Evolutionary conservation across 2,888 invertebrate genomes (phyloP), one percentile per base, ranked within the genome.

Genomic region (Uropetala carovei): DNA sequence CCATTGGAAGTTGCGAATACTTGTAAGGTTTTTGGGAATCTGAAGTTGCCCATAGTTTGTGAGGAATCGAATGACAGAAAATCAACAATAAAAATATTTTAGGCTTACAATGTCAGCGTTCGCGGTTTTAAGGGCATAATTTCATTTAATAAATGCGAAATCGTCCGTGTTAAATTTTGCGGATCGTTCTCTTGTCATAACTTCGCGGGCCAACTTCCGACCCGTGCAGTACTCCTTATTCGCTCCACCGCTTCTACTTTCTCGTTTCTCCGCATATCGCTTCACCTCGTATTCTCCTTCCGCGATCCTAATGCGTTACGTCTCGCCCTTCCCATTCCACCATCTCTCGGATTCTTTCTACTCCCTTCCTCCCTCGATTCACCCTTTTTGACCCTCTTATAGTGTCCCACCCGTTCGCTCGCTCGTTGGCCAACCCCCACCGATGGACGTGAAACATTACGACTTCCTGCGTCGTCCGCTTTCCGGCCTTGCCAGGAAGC

Each of bases 371-470:
- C 75, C 11, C 27, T 18, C 43, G 43, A 1, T 14, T 7, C 75
- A 11, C 75, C 27, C 75, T n/a, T 10, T 14, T n/a, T 11, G 10
- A 75, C 27, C 75, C 27, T 13, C 75, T 22, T 27, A 7, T 27
- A 27, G 1, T 75, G 75, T 14, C 75, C 13, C 75, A 75, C 75
- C 75, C 75, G 22, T 75, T 75, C 75, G 75, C 27, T 22, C 22
- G 27, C 27, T 9, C 27, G 75, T 27, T 75, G 75, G 75, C 75
- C 75, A 75, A 75, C 75, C 27, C 64, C 64, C 64, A 43, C 89
- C 89, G 60, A 75, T 89, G 64, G 89, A 89, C 89, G 30, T 64
- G 68, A 89, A 89, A 89, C 89, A 89, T 89, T 89, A 89, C 89
- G 89, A 89, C 89, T 89, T 89, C 89, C 89, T 89, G 68, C 89